phyloP scores from a whole-genome alignment of 2,113 vertebrate species.

The Castor canadensis region DNA sequence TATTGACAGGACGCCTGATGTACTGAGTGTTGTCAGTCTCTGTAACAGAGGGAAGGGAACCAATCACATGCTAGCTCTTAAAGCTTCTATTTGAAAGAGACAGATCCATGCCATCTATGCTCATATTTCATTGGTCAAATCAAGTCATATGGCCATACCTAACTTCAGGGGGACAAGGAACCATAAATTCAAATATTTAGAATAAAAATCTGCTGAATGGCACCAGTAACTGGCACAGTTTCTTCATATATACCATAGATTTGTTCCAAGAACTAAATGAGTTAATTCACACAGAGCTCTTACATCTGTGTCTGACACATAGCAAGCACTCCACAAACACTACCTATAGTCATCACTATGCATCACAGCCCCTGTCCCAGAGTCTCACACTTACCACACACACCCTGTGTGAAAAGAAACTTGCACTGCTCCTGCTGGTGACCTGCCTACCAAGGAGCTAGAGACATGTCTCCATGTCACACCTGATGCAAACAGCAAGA shows the following conservation, averaged over 20 bases:
- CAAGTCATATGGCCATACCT: not conserved
- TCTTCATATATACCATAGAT: not conserved
- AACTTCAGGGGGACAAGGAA: not conserved
- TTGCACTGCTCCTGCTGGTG: not conserved
- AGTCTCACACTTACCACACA: accelerated
- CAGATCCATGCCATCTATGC: not conserved
- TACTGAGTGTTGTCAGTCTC: not conserved
- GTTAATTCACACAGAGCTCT: not conserved
- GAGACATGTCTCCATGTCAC: not conserved
- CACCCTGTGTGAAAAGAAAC: not conserved
- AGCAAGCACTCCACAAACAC: not conserved
- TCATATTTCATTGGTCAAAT: not conserved
- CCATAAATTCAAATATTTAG: not conserved
- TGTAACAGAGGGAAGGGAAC: not conserved
- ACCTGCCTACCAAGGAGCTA: not conserved
- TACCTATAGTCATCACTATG: not conserved
- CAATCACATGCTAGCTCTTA: not conserved
- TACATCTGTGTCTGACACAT: not conserved
- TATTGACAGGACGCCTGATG: not conserved
- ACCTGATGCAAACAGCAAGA: not conserved
- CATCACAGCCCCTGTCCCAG: too few species aligned
- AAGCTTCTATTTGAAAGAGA: not conserved
- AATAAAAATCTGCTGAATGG: not conserved
- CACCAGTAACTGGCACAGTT: not conserved
- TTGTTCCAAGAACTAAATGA: not conserved